Base-by-base conservation (phyloP, 2,113 vertebrate species). In the Halcyon senegalensis region DNA sequence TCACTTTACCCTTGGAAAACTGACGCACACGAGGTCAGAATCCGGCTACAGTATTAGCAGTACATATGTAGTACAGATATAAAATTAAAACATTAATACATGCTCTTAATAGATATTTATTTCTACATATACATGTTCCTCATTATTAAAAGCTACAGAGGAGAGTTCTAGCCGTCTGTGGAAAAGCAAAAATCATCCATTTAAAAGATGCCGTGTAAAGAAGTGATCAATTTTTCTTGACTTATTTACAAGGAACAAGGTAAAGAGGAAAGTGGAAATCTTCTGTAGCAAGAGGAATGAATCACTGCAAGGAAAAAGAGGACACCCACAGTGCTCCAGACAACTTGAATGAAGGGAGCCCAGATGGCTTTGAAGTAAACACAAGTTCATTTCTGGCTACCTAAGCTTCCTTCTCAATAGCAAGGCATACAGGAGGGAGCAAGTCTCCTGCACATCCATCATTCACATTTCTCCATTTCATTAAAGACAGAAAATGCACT, bases 401-500 rank as follows among this genome's bases (percentile, higher is more conserved):
- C 87, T 56, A 46, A 84, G 58, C 66, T 72, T 44, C 70, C 58
- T 91, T 89, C 75, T 69, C 81, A 75, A 89, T n/a, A 94, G 43
- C 33, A 81, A 84, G 39, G 69, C 84, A 81, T 6, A 76, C 5
- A 86, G 77, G 66, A 94, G 48, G 41, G 64, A 95, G 59, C 48
- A 66, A 89, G 74, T 56, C 91, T 60, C 59, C 60, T 35, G 28
- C 66, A 72, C 35, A 94, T 82, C 73, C 69, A 91, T 95, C 89
- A 64, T 51, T 62, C 69, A 39, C 16, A 14, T 51, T 75, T 94
- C 53, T 72, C 77, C 77, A 56, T 91, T 92, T 94, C 81, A 69
- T 82, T 94, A 84, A 5, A 64, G 87, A 82, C 74, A 89, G 87
- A 94, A 95, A 96, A 95, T 27, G 37, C 63, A 87, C 73, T 92